phyloP scores from a whole-genome alignment of 2,797 vertebrate species.

The Mus spretus region DNA sequence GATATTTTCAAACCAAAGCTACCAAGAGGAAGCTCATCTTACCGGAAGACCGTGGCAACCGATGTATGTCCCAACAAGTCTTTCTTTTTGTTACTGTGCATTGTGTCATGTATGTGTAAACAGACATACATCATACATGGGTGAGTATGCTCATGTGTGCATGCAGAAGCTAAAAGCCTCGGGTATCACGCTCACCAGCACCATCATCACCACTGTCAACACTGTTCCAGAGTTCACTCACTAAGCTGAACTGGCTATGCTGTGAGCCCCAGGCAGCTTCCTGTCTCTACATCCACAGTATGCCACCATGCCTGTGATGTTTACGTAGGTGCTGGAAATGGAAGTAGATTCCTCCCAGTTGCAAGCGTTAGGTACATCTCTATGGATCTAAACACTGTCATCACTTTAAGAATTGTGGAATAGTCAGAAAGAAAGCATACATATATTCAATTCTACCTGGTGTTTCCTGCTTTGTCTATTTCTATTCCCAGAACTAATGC shows the following conservation, averaged over 20 bases:
- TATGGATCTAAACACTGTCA: constrained; percentile 30
- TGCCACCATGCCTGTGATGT: neutral
- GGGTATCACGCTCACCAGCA: neutral
- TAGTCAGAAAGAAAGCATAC: neutral
- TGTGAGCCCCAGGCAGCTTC: neutral
- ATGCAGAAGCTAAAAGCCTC: neutral
- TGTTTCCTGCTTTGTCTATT: neutral
- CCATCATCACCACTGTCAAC: neutral
- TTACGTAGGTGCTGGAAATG: neutral
- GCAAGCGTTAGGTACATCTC: constrained; percentile 12
- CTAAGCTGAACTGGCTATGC: neutral
- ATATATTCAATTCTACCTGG: constrained; percentile 6
- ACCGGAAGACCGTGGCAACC: neutral
- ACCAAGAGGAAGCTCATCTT: constrained; percentile 2
- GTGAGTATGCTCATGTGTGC: too few species aligned
- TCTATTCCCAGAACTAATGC: constrained; percentile 23
- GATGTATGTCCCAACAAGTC: neutral
- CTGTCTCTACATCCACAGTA: neutral
- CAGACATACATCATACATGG: neutral
- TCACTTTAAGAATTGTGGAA: constrained; percentile 53
- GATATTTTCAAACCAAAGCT: constrained; percentile 26
- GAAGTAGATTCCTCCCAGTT: neutral
- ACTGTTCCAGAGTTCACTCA: neutral
- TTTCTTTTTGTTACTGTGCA: neutral
- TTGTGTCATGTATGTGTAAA: neutral